Evolutionary conservation across 2,888 invertebrate genomes (phyloP).

Genomic region (Agrotis exclamationis): DNA sequence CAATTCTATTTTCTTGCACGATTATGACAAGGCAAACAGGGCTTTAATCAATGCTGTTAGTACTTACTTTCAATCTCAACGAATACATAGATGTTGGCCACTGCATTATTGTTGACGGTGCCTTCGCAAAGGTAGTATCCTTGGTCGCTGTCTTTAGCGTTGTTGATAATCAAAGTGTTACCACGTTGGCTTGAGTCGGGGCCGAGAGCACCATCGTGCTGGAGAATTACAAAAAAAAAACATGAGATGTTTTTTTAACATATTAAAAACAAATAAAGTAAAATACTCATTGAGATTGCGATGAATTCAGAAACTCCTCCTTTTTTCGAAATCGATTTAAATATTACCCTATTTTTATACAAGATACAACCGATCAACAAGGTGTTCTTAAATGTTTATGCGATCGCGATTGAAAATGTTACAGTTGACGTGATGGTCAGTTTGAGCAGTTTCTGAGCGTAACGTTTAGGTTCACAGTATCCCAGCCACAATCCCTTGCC

Average conservation of each 20-base stretch:
- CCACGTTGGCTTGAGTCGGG: conserved; percentile 92
- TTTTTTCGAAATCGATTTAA: too few relatives aligned
- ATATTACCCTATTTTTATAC: too few relatives aligned
- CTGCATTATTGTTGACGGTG: conserved; percentile 89
- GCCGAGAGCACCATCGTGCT: conserved; percentile 89
- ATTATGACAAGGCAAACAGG: not conserved
- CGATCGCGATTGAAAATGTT: too few relatives aligned
- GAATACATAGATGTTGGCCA: conserved; percentile 93
- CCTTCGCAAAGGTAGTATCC: conserved; percentile 97
- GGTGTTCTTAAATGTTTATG: too few relatives aligned
- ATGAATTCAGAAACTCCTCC: too few relatives aligned
- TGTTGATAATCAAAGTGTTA: conserved; percentile 92
- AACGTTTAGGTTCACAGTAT: too few relatives aligned
- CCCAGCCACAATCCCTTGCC: too few relatives aligned
- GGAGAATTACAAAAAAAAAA: not conserved
- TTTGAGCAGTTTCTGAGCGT: too few relatives aligned
- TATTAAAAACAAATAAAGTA: too few relatives aligned
- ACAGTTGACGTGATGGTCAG: too few relatives aligned
- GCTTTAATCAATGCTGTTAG: not conserved
- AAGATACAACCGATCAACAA: too few relatives aligned
- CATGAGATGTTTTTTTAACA: not conserved
- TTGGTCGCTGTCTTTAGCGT: conserved; percentile 94
- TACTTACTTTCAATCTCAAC: conserved; percentile 96
- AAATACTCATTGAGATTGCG: too few relatives aligned
- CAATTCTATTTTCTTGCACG: not conserved